Base-by-base conservation (phyloP, 2,888 invertebrate genomes). In the Gibbula magus region DNA sequence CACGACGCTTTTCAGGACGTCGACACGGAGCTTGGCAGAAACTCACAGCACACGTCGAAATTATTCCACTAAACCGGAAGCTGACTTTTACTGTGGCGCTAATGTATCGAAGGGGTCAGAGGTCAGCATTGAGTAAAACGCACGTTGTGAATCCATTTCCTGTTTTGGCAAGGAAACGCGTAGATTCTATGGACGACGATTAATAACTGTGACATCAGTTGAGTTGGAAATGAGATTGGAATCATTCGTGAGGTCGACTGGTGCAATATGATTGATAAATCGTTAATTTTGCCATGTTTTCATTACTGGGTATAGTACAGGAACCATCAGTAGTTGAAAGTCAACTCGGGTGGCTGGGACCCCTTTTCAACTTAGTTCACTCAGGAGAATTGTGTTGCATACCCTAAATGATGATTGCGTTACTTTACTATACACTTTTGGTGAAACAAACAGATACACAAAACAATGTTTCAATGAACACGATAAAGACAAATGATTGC, bases 171-270 rank as follows among this genome's bases (percentile, higher is more conserved):
- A 35, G 39, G 32, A 20, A 32, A 70, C 70, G 70, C n/a, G 13
- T 32, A 39, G 35, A 25, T 35, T 20, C 29, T 39, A 70, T 35
- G 20, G 20, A 18, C 39, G 35, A n/a, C 10, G 32, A 70, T 70
- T 70, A 70, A 70, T 70, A 70, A 70, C 20, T 39, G 35, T 70
- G 70, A 70, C 70, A 70, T 70, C 70, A 70, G 35, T 70, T 8
- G 70, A 39, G 20, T 70, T 35, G 16, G 35, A 70, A 70, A 70
- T 39, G 29, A 39, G 70, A 70, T 70, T 70, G n/a, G 70, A 70
- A 35, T 32, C 39, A 70, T 35, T n/a, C 18, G 35, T 10, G 35
- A 70, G 70, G 70, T 70, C 35, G 70, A 35, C 70, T 20, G 20
- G 70, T 70, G 39, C 70, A 70, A 35, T 70, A 29, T 20, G 70